phyloP scores from a whole-genome alignment of 1,140 invertebrate species.

The Coelopa frigida region DNA sequence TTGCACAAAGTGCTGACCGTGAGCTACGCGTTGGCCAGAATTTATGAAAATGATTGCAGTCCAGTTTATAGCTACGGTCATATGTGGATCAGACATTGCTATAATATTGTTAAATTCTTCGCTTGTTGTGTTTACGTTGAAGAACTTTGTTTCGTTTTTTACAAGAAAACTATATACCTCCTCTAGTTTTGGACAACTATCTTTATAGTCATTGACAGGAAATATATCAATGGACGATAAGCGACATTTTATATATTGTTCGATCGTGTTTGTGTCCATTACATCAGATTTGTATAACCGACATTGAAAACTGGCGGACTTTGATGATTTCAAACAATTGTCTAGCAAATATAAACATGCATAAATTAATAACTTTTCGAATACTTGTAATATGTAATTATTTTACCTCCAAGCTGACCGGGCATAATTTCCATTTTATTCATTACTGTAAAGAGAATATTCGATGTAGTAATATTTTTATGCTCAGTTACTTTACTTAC shows the following conservation, averaged over 20 bases:
- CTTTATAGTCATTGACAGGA: background rate
- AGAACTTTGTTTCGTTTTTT: conserved; percentile 37
- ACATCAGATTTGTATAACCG: conserved; percentile 15
- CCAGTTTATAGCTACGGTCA: conserved; percentile 33
- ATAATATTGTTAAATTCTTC: conserved; percentile 41
- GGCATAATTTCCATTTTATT: conserved; percentile 31
- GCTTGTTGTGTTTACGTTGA: conserved; percentile 32
- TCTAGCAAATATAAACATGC: conserved; percentile 9
- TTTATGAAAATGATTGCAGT: conserved; percentile 23
- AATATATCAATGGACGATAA: background rate
- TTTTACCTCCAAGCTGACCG: conserved; percentile 25
- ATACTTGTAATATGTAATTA: background rate
- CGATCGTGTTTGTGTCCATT: conserved; percentile 21
- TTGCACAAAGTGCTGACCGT: conserved; percentile 38
- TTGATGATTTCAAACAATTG: conserved; percentile 29
- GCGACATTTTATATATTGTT: conserved; percentile 8
- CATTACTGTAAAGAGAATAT: conserved; percentile 20
- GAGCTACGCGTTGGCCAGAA: conserved; percentile 22
- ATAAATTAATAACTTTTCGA: background rate
- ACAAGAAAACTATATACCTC: conserved; percentile 34
- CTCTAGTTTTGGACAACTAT: conserved; percentile 12
- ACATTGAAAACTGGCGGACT: conserved; percentile 30
- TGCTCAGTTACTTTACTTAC: no score
- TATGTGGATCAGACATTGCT: conserved; percentile 28
- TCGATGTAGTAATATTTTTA: background rate